Evolutionary conservation across 2,888 invertebrate species (phyloP), one percentile per base, ranked within the genome.

Genomic region (Belgica antarctica): DNA sequence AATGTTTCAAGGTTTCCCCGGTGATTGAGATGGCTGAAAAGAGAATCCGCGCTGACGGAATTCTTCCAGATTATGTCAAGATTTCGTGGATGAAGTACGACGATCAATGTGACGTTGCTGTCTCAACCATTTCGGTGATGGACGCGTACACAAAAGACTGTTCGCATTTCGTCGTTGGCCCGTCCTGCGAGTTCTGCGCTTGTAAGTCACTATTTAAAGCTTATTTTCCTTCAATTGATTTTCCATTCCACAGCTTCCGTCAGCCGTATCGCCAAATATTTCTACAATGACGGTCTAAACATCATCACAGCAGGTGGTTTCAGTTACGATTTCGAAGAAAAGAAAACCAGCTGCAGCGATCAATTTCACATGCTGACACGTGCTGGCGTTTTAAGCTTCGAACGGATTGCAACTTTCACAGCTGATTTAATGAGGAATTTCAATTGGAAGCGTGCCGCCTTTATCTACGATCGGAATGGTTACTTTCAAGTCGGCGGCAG

Each of bases 301-400:
- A 78, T 93, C 12, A 82, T 94, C 66, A 90, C 93, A 0, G 89
- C 90, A 0, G 92, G 92, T 0, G 94, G 90, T 0, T 86, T 91
- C 71, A 88, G 89, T 0, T 87, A 84, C 74, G 92, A 93, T 78
- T 94, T 92, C 77, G 87, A 87, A 27, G 81, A 83, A 68, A 82
- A 84, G 17, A 93, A 93, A 77, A 86, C 83, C 1, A 81, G 81
- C 1, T 89, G 88, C 74, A 79, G 82, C 0, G 85, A 90, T 73
- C 92, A 94, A 78, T 93, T 87, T 77, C 90, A 88, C 76, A 88
- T 92, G 86, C 81, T 90, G 34, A 83, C 90, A 2, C 84, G 92
- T 70, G 83, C 89, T 10, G 92, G 93, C 0, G 84, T 84, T 24
- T 78, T 89, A 41, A 88, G 89, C 27, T 92, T 90, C 74, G 82